Percentiles rank a stretch among this genome's conserved stretches.
Conservation (phyloP, 2,113 vertebrate genomes). For the Ammospiza nelsoni region DNA sequence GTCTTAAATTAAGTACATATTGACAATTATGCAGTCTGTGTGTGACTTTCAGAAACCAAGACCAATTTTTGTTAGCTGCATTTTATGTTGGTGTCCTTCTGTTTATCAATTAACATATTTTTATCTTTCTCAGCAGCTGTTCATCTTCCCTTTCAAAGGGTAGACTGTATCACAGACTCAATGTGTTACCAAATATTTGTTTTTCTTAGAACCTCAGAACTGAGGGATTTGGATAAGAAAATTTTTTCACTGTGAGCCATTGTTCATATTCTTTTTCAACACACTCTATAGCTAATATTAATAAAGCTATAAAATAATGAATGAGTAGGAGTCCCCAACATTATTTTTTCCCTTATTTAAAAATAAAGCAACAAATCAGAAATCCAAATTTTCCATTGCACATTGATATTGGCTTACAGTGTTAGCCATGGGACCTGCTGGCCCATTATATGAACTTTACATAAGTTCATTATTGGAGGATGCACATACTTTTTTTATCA, state of each 20-base stretch:
- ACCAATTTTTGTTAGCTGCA: background rate
- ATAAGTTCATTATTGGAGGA: background rate
- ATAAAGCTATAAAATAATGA: background rate
- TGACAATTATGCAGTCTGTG: background rate
- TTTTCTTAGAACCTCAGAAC: conserved; percentile 37
- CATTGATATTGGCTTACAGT: background rate
- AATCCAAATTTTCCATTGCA: background rate
- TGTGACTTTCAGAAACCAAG: conserved; percentile 14
- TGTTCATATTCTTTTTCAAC: background rate
- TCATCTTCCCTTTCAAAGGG: conserved; percentile 38
- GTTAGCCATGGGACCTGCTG: background rate
- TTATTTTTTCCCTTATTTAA: background rate
- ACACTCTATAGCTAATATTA: background rate
- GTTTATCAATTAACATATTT: conserved; percentile 39
- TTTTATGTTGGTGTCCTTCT: background rate
- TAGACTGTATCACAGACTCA: background rate
- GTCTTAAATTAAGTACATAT: background rate
- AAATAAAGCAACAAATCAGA: background rate
- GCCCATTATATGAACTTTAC: background rate
- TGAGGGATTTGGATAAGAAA: conserved; percentile 12
- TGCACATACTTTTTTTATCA: background rate
- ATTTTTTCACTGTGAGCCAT: background rate
- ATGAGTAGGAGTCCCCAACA: background rate
- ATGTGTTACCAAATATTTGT: conserved; percentile 47
- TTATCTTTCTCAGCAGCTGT: conserved; percentile 53